Evolutionary conservation across 2,888 invertebrate species (phyloP), one percentile per base, ranked within the genome.

Genomic region (Scaptomyza tumidula): DNA sequence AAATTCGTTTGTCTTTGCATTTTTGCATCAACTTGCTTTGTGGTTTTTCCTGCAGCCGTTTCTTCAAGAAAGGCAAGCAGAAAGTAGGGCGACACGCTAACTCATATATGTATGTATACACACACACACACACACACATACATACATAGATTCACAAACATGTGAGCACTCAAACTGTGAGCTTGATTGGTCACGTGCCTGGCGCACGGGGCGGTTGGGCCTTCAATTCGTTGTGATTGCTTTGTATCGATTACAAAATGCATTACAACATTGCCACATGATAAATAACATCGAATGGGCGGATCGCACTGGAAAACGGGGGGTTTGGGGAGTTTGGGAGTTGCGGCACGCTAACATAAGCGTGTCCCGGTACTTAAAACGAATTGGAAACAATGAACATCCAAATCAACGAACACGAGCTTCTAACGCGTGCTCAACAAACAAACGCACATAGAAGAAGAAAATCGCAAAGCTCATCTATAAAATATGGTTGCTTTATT

Each of bases 231-330:
- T 71, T 78, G 79, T 81, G 84, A 86, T 86, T 86, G 81, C 83
- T 80, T 85, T 83, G 89, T 90, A 90, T 89, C 90, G 89, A 89
- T 90, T 90, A 84, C 89, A 86, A 87, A 89, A 81, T 81, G 83
- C 87, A 87, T 85, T 85, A 85, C 81, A 80, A 77, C 73, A 84
- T 84, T 80, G 78, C 78, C 88, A 90, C 83, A 85, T 88, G 88
- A 84, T 89, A 86, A 88, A 88, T 88, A 85, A 85, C 76, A 71
- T 71, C 49, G 67, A 74, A 54, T 54, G 65, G 75, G 85, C 59
- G 69, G 49, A 14, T 39, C n/a, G n/a, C n/a, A n/a, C n/a, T 44
- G 13, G 24, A 10, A 10, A 53, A 33, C 35, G 6, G 27, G 13
- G 46, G 35, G 19, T 2, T 16, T 19, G 2, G 24, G 24, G 24